Evolutionary conservation across 1,140 invertebrate genomes (phyloP).

Genomic region (Ganaspis sp.): DNA sequence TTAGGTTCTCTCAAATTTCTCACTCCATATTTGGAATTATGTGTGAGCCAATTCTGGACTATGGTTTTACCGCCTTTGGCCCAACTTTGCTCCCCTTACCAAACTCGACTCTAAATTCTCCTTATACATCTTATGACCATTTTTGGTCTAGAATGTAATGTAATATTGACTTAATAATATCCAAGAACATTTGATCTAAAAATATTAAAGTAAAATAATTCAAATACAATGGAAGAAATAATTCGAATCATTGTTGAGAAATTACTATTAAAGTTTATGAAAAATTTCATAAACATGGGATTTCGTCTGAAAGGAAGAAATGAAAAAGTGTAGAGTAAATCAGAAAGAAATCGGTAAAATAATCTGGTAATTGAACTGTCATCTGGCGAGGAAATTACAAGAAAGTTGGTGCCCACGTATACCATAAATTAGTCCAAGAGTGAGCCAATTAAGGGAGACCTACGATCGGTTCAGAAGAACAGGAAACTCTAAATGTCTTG

Average conservation of each 20-base stretch:
- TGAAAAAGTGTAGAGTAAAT: not conserved
- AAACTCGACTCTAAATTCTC: no score
- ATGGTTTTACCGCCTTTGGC: no score
- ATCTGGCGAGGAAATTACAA: not conserved
- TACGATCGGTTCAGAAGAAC: not conserved
- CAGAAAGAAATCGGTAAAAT: not conserved
- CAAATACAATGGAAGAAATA: not conserved
- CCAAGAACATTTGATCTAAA: no score
- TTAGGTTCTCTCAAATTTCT: conserved; percentile 75
- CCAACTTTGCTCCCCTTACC: no score
- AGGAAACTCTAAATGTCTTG: conserved; percentile 6
- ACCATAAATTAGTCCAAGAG: conserved; percentile 1
- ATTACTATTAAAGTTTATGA: no score
- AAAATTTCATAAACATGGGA: no score
- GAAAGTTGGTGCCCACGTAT: conserved; percentile 1
- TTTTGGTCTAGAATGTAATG: no score
- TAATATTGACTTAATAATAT: no score
- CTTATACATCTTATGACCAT: no score
- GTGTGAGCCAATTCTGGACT: conserved; percentile 47
- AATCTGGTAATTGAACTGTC: conserved; percentile 22
- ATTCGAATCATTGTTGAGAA: no score
- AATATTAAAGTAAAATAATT: no score
- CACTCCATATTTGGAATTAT: conserved; percentile 74
- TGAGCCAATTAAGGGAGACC: conserved; percentile 21
- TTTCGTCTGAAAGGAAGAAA: no score